Percentiles rank a stretch among this genome's conserved stretches.
These are phyloP conservation scores for Styela clava DNA, from an alignment of 23 tunicate genomes.

Conservation along the genomic window DNA sequence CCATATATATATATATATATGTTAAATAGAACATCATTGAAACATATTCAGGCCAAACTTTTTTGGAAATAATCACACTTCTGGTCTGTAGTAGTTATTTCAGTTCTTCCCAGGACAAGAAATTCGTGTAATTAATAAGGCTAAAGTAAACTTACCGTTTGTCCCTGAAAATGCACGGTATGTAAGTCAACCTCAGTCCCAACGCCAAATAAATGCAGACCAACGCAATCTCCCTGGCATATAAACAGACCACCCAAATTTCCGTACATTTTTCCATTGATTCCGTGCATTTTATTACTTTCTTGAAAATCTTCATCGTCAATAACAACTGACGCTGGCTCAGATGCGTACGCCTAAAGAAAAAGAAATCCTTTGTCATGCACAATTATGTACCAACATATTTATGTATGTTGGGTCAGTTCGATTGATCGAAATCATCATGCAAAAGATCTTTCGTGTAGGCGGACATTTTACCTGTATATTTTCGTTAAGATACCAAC, in stretches of 20 bases:
- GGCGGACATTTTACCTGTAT: conserved; percentile 20
- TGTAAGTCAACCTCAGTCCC: conserved; percentile 66
- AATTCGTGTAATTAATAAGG: too few relatives aligned
- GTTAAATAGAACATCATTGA: too few relatives aligned
- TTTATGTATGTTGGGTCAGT: too few relatives aligned
- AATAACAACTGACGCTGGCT: neutral
- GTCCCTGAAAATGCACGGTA: conserved; percentile 68
- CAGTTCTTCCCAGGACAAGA: too few relatives aligned
- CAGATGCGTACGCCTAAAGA: neutral
- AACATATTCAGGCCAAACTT: too few relatives aligned
- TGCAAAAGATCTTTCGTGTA: too few relatives aligned
- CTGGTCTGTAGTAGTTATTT: too few relatives aligned
- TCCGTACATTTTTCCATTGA: conserved; percentile 63
- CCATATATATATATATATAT: too few relatives aligned
- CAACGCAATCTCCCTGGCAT: conserved; percentile 58
- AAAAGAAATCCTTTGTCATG: too few relatives aligned
- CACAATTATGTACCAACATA: too few relatives aligned
- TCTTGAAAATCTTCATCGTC: conserved; percentile 29
- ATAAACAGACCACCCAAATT: conserved; percentile 53
- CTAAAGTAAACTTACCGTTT: conserved; percentile 85
- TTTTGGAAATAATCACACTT: too few relatives aligned
- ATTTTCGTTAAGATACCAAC: conserved; percentile 63
- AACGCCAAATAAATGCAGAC: conserved; percentile 53
- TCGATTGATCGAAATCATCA: too few relatives aligned
- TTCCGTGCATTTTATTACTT: conserved; percentile 36